Percentiles rank a stretch among this genome's conserved stretches.
These are phyloP conservation scores for Cercopithecus diana DNA, from an alignment of 2,797 vertebrate species.

Conservation along the genomic window DNA sequence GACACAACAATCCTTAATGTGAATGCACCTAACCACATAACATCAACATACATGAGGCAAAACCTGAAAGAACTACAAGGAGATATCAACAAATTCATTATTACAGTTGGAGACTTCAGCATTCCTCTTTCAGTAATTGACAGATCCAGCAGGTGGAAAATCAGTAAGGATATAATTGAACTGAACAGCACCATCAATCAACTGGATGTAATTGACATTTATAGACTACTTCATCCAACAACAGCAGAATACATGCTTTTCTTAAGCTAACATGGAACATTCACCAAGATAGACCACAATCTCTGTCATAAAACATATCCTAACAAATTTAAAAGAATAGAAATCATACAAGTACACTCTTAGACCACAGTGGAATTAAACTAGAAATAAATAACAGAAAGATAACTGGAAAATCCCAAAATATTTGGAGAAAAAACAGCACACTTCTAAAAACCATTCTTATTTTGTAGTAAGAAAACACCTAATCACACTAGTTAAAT, in stretches of 20 bases:
- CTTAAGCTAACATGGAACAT: neutral
- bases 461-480: slow-evolving; percentile 49
- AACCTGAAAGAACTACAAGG: neutral
- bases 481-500: slow-evolving; percentile 1
- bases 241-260: slow-evolving; percentile 31
- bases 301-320: slow-evolving; percentile 16
- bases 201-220: slow-evolving; percentile 43
- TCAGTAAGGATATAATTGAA: slow-evolving; percentile 44
- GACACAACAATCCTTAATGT: slow-evolving; percentile 1
- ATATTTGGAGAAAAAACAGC: neutral
- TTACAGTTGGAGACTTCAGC: slow-evolving; percentile 31
- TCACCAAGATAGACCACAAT: slow-evolving; percentile 4
- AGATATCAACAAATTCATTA: slow-evolving; percentile 27
- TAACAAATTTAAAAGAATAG: slow-evolving; percentile 1
- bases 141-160: slow-evolving; percentile 7
- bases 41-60: slow-evolving; percentile 8
- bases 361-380: slow-evolving; percentile 14
- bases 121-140: slow-evolving; percentile 43
- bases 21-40: neutral
- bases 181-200: slow-evolving; percentile 28
- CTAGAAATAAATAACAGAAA: slow-evolving; percentile 16
- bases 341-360: neutral
- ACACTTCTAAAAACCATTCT: slow-evolving; percentile 39
- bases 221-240: slow-evolving; percentile 13
- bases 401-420: neutral